A percentile compares a stretch with the other conserved stretches of the same genome.
phyloP scores from a whole-genome alignment of 2,888 invertebrate genomes.

The Parnassius smintheus region DNA sequence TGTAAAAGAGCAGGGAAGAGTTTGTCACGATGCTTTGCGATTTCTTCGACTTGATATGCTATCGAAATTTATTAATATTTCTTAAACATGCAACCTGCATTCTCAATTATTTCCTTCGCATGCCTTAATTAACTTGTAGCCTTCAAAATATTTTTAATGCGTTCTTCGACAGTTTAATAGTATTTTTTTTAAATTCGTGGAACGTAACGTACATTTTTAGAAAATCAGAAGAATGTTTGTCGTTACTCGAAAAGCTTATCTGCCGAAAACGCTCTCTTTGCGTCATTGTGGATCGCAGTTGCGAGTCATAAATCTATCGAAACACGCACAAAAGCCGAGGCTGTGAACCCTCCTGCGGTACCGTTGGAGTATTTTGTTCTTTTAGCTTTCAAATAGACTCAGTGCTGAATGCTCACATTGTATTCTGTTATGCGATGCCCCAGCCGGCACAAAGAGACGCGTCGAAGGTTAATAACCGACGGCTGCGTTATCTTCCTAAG shows the following conservation, averaged over 20 bases:
- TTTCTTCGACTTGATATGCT: too few relatives aligned
- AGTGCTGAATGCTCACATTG: conserved; percentile 52
- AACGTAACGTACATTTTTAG: too few relatives aligned
- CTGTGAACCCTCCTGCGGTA: conserved; percentile 42
- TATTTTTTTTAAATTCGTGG: too few relatives aligned
- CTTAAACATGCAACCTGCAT: too few relatives aligned
- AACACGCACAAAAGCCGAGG: conserved; percentile 45
- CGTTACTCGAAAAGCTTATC: not conserved
- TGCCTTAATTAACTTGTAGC: too few relatives aligned
- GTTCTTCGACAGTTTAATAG: too few relatives aligned
- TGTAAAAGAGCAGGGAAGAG: too few relatives aligned
- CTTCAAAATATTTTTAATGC: too few relatives aligned
- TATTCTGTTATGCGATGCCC: conserved; percentile 61
- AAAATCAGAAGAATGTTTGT: not conserved
- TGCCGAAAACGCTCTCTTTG: conserved; percentile 10
- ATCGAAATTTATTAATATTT: too few relatives aligned
- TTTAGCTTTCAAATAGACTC: conserved; percentile 60
- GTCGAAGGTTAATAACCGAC: conserved; percentile 56
- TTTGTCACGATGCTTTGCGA: too few relatives aligned
- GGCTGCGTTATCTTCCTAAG: conserved; percentile 65
- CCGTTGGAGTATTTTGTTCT: conserved; percentile 47
- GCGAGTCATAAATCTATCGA: conserved; percentile 52
- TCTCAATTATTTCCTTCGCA: too few relatives aligned
- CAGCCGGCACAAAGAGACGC: conserved; percentile 50
- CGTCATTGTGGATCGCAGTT: conserved; percentile 30